Conservation (phyloP, 2,797 vertebrate species). For the Linurgus olivaceus region DNA sequence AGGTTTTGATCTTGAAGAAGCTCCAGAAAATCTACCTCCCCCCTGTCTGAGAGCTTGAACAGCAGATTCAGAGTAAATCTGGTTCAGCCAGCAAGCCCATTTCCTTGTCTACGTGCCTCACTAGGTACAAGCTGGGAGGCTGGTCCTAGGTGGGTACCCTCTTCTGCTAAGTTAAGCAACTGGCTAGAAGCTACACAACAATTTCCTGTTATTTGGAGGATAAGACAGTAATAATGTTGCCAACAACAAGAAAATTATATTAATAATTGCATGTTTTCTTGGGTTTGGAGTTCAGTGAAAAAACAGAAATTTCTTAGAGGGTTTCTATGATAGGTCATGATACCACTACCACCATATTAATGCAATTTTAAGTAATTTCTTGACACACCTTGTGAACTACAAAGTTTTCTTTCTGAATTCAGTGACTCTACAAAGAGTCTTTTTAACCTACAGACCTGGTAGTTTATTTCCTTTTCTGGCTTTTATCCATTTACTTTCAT, state of each 20-base stretch:
- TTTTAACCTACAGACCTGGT: background rate
- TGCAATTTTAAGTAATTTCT: background rate
- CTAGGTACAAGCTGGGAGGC: background rate
- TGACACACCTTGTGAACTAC: background rate
- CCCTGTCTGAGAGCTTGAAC: background rate
- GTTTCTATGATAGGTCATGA: background rate
- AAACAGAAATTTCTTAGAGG: background rate
- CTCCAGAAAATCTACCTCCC: background rate
- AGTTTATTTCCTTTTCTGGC: background rate
- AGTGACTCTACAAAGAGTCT: background rate
- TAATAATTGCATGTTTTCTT: background rate
- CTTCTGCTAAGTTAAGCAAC: background rate
- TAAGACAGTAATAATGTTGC: background rate
- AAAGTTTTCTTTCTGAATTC: background rate
- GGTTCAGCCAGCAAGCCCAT: background rate
- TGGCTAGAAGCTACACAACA: background rate
- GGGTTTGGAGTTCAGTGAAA: background rate
- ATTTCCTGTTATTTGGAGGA: background rate
- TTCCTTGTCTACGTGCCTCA: rapidly evolving
- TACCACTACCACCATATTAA: background rate
- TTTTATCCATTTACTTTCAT: background rate
- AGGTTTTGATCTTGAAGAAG: background rate
- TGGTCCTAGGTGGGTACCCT: too few species aligned
- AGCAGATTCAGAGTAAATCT: background rate
- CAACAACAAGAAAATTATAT: background rate